Base-by-base conservation (phyloP, 2,888 invertebrate species). In the Latrodectus elegans region DNA sequence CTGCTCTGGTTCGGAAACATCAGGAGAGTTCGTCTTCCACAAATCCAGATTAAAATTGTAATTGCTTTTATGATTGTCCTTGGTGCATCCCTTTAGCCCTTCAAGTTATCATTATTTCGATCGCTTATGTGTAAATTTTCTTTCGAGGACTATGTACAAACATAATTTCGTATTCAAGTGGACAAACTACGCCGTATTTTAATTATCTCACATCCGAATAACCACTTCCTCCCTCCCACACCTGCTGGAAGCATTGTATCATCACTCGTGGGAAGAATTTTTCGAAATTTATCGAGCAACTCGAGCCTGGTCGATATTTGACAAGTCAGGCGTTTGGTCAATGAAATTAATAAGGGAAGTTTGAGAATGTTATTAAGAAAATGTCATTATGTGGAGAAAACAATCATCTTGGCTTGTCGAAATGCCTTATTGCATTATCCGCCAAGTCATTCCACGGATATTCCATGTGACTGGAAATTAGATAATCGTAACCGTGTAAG, bases 141-240 rank as follows among this genome's bases (percentile, higher is more conserved):
- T n/a, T 15, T 60, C 60, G 14, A 26, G 26, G 65, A 52, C 14
- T 64, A 79, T 64, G 72, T 55, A 51, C 60, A 72, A 11, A 71
- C 79, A 71, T 26, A 70, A 55, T 53, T 79, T 60, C 55, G 15
- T 60, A 70, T 71, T 68, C 71, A 71, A 49, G 64, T 55, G 8
- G 26, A 52, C 60, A 72, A 38, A 79, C 53, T 17, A 79, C 64
- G n/a, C 38, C n/a, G 51, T 51, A 71, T 49, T 60, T 79, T 79
- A 79, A 79, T 79, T 79, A 79, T 71, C 79, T 79, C 71, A 79
- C 79, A 26, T 60, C 79, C 38, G 55, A 64, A 79, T 71, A 51
- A 51, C 60, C 55, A 51, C 55, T 9, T 8, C 51, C 60, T 12
- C 60, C n/a, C n/a, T 60, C n/a, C 60, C 6, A 38, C 38, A 38